Evolutionary conservation across 2,797 vertebrate genomes (phyloP).

Genomic region (Pseudomugil tenellus): DNA sequence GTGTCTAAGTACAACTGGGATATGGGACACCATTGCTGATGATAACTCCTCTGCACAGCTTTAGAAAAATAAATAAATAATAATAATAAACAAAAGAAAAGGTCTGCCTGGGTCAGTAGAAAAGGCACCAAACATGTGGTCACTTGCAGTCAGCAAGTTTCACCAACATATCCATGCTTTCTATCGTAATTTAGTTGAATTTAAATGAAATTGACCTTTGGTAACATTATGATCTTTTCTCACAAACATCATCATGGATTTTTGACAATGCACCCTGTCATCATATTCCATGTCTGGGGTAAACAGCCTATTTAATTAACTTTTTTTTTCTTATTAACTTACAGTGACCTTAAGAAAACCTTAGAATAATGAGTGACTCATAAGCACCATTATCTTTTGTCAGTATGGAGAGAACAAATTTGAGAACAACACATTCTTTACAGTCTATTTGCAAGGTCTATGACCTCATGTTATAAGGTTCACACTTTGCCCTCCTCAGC

Average conservation of each 20-base stretch:
- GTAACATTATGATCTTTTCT: slow-evolving; percentile 36
- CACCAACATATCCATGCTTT: not conserved
- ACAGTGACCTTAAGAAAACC: slow-evolving; percentile 32
- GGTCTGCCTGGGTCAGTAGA: not conserved
- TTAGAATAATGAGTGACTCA: slow-evolving; percentile 25
- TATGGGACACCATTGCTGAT: not conserved
- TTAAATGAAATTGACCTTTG: slow-evolving; percentile 14
- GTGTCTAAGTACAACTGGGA: not conserved
- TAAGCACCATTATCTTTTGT: slow-evolving; percentile 7
- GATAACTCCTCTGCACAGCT: not conserved
- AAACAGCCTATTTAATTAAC: slow-evolving; percentile 64
- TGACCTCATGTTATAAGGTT: slow-evolving; percentile 15
- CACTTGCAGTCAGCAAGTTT: not conserved
- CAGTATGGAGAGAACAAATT: slow-evolving; percentile 40
- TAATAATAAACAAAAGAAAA: not conserved
- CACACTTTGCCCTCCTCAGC: not conserved
- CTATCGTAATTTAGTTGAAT: not conserved
- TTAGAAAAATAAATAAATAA: not conserved
- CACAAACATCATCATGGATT: slow-evolving; percentile 21
- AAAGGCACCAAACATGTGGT: not conserved
- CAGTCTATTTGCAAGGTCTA: slow-evolving; percentile 32
- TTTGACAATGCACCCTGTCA: slow-evolving; percentile 22
- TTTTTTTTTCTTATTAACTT: slow-evolving; percentile 64
- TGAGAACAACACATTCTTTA: slow-evolving; percentile 51
- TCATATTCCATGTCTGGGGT: slow-evolving; percentile 19